Conservation (phyloP, 2,888 invertebrate genomes). For the Torymus aiolomorphi region DNA sequence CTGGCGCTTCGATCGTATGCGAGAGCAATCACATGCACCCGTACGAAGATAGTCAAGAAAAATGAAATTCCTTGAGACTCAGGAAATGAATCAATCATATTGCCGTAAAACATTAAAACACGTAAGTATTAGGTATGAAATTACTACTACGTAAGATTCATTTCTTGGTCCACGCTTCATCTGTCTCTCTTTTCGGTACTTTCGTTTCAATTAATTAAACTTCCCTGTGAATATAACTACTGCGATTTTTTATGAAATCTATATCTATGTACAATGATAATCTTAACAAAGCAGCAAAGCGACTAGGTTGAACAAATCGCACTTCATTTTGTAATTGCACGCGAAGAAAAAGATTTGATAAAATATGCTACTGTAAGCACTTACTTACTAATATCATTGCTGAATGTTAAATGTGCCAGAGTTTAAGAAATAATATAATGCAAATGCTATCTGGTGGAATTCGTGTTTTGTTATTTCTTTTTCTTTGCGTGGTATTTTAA, state of each 20-base stretch:
- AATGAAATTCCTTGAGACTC: background rate
- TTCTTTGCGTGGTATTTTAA: background rate
- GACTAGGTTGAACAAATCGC: background rate
- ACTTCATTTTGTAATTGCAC: background rate
- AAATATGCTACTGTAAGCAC: background rate
- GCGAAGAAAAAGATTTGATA: conserved; percentile 11
- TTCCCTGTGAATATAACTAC: background rate
- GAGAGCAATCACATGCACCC: too few species aligned
- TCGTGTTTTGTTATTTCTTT: background rate
- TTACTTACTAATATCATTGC: too few species aligned
- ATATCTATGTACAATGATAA: conserved; percentile 26
- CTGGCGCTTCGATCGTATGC: too few species aligned
- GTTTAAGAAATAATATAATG: too few species aligned
- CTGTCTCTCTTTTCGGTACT: background rate
- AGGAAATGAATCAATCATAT: background rate
- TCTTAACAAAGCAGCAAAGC: conserved; percentile 9
- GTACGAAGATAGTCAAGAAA: background rate
- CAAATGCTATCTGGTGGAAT: too few species aligned
- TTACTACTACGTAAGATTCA: background rate
- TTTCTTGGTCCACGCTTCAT: background rate
- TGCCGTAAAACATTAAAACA: background rate
- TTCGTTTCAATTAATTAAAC: background rate
- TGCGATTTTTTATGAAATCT: background rate
- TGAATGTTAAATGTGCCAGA: too few species aligned
- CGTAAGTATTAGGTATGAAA: background rate